These are phyloP conservation scores for Manis pentadactyla DNA, from an alignment of 2,797 vertebrate genomes.

Conservation along the genomic window DNA sequence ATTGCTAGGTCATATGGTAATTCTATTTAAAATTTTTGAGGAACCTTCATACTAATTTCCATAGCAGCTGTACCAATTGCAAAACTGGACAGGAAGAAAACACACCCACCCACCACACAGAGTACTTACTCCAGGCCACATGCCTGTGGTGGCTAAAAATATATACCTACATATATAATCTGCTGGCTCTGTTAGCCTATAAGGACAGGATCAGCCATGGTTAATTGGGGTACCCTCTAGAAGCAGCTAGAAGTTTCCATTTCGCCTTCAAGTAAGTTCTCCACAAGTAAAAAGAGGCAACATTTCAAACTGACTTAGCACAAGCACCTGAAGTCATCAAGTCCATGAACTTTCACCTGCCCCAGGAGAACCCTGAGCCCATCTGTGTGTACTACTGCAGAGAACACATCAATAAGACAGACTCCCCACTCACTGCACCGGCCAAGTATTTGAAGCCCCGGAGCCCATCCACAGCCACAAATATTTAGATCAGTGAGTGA, in stretches of 20 bases:
- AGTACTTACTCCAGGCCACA: background rate
- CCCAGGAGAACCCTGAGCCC: background rate
- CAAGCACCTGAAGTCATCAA: background rate
- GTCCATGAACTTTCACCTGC: background rate
- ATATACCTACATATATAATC: background rate
- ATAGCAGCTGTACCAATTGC: no score
- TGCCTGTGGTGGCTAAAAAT: accelerated
- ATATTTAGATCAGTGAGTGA: background rate
- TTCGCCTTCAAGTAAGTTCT: background rate
- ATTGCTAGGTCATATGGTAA: background rate
- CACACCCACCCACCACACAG: no score
- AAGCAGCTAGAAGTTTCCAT: background rate
- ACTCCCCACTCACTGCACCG: background rate
- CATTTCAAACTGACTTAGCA: background rate
- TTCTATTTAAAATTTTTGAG: background rate
- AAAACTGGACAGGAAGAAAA: background rate
- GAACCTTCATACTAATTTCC: background rate
- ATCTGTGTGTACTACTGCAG: accelerated
- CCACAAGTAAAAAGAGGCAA: background rate
- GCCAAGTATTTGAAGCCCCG: background rate
- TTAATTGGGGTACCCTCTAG: accelerated
- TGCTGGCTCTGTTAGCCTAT: accelerated
- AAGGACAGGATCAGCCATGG: background rate
- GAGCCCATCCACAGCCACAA: background rate
- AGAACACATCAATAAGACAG: no score